Percentiles rank a stretch among this genome's conserved stretches.
Evolutionary conservation across 2,888 invertebrate species (phyloP).

Genomic region (Biston stratarius): DNA sequence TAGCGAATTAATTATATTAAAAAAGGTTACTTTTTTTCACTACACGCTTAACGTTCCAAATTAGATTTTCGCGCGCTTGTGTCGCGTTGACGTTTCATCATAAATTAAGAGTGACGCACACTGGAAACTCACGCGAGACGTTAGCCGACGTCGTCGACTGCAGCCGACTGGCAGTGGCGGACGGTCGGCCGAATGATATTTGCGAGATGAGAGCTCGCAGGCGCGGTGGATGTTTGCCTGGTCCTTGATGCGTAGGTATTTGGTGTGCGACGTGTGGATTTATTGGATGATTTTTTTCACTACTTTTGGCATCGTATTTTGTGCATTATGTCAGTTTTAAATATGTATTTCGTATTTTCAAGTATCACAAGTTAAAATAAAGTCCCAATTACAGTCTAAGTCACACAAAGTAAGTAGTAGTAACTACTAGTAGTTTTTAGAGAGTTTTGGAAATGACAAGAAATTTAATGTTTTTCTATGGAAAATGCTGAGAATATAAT

Average conservation of each 20-base stretch:
- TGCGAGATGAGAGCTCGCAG: conserved; percentile 47
- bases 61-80: conserved; percentile 53
- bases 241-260: conserved; percentile 25
- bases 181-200: conserved; percentile 33
- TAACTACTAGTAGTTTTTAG: too few relatives aligned
- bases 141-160: conserved; percentile 52
- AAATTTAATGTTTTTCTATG: too few relatives aligned
- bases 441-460: too few relatives aligned
- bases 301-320: too few relatives aligned
- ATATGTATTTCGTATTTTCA: too few relatives aligned
- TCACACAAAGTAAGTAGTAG: too few relatives aligned
- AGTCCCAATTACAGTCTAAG: neutral
- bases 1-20: too few relatives aligned
- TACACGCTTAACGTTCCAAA: conserved; percentile 49
- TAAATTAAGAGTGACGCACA: conserved; percentile 49
- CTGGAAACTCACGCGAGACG: conserved; percentile 53
- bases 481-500: too few relatives aligned
- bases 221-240: conserved; percentile 52
- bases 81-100: conserved; percentile 42
- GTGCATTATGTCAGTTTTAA: too few relatives aligned
- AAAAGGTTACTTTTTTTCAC: conserved; percentile 26
- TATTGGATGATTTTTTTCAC: conserved; percentile 10
- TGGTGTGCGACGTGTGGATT: conserved; percentile 11
- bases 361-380: neutral
- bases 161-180: conserved; percentile 6